Percentiles rank a stretch among this genome's conserved stretches.
Conservation (phyloP, 2,113 vertebrate species). For the Plotosus lineatus region DNA sequence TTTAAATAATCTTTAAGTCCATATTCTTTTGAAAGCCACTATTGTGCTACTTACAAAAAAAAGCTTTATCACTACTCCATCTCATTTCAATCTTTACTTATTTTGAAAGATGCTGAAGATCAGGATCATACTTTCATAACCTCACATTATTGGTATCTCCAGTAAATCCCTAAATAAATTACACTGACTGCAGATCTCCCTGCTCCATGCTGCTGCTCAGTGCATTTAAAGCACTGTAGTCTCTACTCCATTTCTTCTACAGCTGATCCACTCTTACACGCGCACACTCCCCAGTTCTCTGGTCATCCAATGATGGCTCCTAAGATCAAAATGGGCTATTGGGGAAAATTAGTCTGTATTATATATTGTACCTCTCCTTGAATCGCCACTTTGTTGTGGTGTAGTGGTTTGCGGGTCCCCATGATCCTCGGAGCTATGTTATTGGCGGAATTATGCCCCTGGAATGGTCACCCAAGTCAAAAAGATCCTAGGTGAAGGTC, state of each 20-base stretch:
- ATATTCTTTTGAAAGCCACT: neutral
- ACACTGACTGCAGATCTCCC: constrained; percentile 3
- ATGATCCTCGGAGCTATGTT: too few relatives aligned
- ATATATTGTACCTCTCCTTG: too few relatives aligned
- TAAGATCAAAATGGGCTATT: neutral
- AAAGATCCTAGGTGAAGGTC: too few relatives aligned
- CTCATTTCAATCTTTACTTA: neutral
- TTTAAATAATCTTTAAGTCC: neutral
- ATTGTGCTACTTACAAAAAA: neutral
- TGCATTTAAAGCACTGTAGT: neutral
- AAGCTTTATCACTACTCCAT: neutral
- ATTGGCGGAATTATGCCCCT: too few relatives aligned
- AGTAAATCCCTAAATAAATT: constrained; percentile 29
- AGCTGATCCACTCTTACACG: neutral
- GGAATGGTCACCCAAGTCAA: too few relatives aligned
- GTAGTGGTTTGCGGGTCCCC: too few relatives aligned
- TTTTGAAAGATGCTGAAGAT: constrained; percentile 5
- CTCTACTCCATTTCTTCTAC: constrained; percentile 13
- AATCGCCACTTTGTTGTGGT: too few relatives aligned
- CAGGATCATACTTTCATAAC: constrained; percentile 14
- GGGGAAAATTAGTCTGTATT: neutral
- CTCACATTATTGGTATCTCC: constrained; percentile 1
- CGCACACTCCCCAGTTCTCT: neutral
- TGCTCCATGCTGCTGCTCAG: neutral
- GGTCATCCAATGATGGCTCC: neutral